Base-by-base conservation (phyloP, 1,140 invertebrate species). In the Lasioglossum albipes region DNA sequence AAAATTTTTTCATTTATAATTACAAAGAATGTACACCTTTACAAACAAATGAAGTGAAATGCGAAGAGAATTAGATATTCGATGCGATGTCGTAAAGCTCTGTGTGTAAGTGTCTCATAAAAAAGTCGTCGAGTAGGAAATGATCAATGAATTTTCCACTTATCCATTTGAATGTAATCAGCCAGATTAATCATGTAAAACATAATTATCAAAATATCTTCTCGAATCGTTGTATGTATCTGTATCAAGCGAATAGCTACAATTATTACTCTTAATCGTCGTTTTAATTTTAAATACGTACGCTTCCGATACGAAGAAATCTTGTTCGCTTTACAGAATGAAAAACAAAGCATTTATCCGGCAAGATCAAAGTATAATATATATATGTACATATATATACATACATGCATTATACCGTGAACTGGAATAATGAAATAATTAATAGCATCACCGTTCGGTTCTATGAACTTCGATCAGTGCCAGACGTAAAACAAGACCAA, bases 1-100 rank as follows among this genome's bases (percentile, higher is more conserved):
- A 87, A 88, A 86, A 87, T 75, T 76, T 83, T 84, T 88, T 87
- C 83, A 86, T 89, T 89, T 87, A 87, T 75, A 88, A 78, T 88
- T 88, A 87, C 85, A 89, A 89, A 89, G 83, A 89, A 88, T 88
- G 87, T 88, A 89, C 87, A 89, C 49, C 67, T 75, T 89, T 86
- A 84, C 87, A 88, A 88, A 89, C 70, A 87, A 88, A 85, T 80
- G 82, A 86, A 84, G 73, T 84, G 69, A 85, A 84, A 86, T 86
- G 74, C 77, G 75, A 79, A 85, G 72, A 86, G 54, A 88, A 87
- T 75, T 73, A 83, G 52, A 85, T 75, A 84, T 81, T 81, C 69
- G 75, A 84, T 76, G 74, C 79, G 62, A 84, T 73, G 71, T 59
- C 69, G 73, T 77, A 77, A 86, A 84, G 61, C 62, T 86, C 45